Base-by-base conservation (phyloP, 2,888 invertebrate species). In the Nemurella pictetii region DNA sequence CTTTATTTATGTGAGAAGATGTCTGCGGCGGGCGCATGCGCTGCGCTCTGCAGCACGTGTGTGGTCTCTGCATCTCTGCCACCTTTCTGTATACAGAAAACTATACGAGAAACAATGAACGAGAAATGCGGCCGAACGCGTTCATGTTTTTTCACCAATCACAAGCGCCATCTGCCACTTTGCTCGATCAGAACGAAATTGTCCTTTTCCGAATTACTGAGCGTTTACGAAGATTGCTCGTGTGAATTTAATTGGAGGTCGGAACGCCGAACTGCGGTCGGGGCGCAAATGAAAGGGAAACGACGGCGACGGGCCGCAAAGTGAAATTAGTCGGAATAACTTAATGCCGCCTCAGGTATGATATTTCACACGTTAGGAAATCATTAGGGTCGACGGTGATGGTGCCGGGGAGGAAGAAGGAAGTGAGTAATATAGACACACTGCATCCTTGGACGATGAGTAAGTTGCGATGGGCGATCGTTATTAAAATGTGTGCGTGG, bases 171-270 rank as follows among this genome's bases (percentile, higher is more conserved):
- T 83, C 83, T 83, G 85, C 85, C 85, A 85, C 85, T 83, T 83
- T 83, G 83, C n/a, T n/a, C 85, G 83, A 83, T 85, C 85, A 83
- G 83, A 82, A 83, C 83, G 83, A 83, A 85, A 85, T 83, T 85
- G 85, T 85, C 85, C 83, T 80, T 84, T 74, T 55, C 25, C 36
- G 29, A 26, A 36, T 30, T 30, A 81, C n/a, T n/a, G 80, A 36
- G 80, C 32, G 35, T 81, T n/a, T 81, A n/a, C 12, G 12, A 81
- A 26, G 80, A 36, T 30, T 30, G 36, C 36, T 26, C 29, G 80
- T 35, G 35, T 81, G 72, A 29, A 15, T 72, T n/a, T 82, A 72
- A 82, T 82, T 82, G 29, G 72, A 4, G 26, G 72, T 32, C 20
- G 26, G 32, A 5, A 12, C 4, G 5, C 9, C 12, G 74, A 15